A percentile compares a stretch with the other conserved stretches of the same genome.
Evolutionary conservation across 2,888 invertebrate genomes (phyloP).

Genomic region (Epsilonema sp.): DNA sequence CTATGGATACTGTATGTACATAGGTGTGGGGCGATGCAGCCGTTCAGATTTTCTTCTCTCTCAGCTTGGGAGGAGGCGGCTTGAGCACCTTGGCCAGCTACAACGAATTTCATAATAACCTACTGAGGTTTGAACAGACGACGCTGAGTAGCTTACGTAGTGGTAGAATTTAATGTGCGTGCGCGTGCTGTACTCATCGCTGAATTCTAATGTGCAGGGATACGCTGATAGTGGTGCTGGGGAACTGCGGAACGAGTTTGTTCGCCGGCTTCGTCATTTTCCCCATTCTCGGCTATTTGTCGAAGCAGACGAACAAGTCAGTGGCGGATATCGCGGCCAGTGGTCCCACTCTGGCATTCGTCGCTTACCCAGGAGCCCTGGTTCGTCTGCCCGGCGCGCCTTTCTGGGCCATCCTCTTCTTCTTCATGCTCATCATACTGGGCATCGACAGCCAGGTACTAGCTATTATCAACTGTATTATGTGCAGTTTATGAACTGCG

Average conservation of each 20-base stretch:
- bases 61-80: conserved; percentile 6
- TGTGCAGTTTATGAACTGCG: too few relatives aligned
- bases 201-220: too few relatives aligned
- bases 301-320: not conserved
- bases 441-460: conserved; percentile 1
- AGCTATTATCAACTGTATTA: too few relatives aligned
- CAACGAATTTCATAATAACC: conserved; percentile 6
- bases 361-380: conserved; percentile 5
- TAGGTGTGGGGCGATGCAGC: conserved; percentile 8
- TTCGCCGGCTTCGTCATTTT: conserved; percentile 8
- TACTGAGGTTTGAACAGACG: too few relatives aligned
- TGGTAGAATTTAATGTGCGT: too few relatives aligned
- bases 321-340: conserved; percentile 3
- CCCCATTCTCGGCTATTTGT: conserved; percentile 5
- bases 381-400: not conserved
- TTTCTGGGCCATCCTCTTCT: conserved; percentile 6
- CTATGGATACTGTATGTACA: too few relatives aligned
- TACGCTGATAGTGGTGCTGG: conserved; percentile 2
- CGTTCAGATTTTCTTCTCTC: conserved; percentile 5
- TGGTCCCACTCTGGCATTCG: conserved; percentile 1
- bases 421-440: conserved; percentile 6
- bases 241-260: conserved; percentile 6
- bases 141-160: too few relatives aligned
- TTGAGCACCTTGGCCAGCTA: conserved; percentile 6
- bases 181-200: too few relatives aligned